Evolutionary conservation across 2,888 invertebrate genomes (phyloP), one percentile per base, ranked within the genome.

Genomic region (Serrognathus titanus): DNA sequence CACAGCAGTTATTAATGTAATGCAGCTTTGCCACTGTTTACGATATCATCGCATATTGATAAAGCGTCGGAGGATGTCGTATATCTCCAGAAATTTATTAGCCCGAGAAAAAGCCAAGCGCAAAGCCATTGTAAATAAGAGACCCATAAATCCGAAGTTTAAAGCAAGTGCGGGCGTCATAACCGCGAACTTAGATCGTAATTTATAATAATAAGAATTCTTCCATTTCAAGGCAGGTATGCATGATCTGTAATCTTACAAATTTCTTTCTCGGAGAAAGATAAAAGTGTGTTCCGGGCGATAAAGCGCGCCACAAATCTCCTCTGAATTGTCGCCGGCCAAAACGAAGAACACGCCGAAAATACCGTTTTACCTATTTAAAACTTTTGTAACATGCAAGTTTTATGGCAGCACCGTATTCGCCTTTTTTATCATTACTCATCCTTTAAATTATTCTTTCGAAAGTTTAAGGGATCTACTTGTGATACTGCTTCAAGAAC

Each of bases 241-340:
- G 71, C 69, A 69, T 67, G 72, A 71, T 72, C 71, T 72, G 71
- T 74, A 74, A 74, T 73, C 72, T 72, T 70, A 71, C 72, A 71
- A 74, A 72, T 74, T 74, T 72, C 71, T 71, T 72, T 69, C 65
- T 64, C 65, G 63, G 64, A 64, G 63, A 62, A 66, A 69, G 72
- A 73, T 70, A 73, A 71, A 73, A 72, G 71, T 66, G 68, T 69
- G 73, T 74, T 75, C 72, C 73, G 67, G 69, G 65, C 75, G 72
- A 73, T 75, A 74, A 74, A 74, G 66, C 69, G 62, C 67, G 66
- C 72, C 72, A 73, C 74, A 75, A 75, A 75, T 74, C 73, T 74
- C 69, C 64, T 64, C 60, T 63, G 67, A 70, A 69, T 72, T 69
- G 69, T 69, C 70, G 64, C 63, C 63, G 46, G 40, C 53, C 53